Evolutionary conservation across 35 echinoderm and acorn worm species (phyloP).

Genomic region (Strongylocentrotus purpuratus): DNA sequence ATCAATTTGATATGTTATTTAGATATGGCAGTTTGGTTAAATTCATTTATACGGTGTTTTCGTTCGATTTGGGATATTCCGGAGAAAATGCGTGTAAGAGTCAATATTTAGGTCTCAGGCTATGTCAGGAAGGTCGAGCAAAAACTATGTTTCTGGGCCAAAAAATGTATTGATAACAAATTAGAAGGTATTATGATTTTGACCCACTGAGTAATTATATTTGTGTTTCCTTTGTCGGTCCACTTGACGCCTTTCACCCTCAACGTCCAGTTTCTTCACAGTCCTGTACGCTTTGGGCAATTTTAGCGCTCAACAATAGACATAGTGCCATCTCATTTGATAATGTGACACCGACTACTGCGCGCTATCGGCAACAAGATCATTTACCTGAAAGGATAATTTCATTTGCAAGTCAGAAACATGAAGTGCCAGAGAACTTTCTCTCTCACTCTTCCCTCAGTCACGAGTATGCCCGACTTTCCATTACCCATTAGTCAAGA

Average conservation of each 20-base stretch:
- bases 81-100: no score
- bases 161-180: no score
- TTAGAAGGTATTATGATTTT: no score
- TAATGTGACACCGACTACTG: slow-evolving; percentile 1
- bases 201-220: no score
- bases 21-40: no score
- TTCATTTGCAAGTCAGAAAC: slow-evolving; percentile 18
- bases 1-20: no score
- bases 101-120: no score
- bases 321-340: slow-evolving; percentile 23
- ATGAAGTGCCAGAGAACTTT: slow-evolving; percentile 16
- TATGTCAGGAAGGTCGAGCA: no score
- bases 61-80: no score
- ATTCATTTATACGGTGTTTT: no score
- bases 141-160: no score
- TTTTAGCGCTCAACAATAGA: neutral
- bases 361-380: slow-evolving; percentile 21
- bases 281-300: neutral
- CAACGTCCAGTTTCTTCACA: neutral
- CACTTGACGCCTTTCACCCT: neutral
- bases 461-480: neutral
- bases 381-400: slow-evolving; percentile 30
- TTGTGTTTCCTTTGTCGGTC: neutral
- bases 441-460: neutral
- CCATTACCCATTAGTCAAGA: neutral